Evolutionary conservation across 2,797 vertebrate species (phyloP), one percentile per base, ranked within the genome.

Genomic region (Phalloptychus januarius): DNA sequence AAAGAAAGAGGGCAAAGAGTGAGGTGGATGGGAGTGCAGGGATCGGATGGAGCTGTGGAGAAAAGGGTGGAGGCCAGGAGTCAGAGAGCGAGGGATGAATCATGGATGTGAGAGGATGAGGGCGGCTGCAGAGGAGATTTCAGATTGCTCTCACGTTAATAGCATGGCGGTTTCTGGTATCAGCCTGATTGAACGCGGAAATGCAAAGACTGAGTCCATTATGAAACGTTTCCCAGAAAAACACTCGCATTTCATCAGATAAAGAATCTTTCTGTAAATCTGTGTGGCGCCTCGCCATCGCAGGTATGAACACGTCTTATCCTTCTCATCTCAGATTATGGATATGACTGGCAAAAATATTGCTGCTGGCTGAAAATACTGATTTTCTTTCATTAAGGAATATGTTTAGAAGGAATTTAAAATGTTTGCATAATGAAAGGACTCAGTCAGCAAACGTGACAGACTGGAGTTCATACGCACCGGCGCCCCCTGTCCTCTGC

Each of bases 1-100:
- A 80, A 81, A 89, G 80, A 88, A 84, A 44, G 76, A 88, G 87
- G 77, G 89, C 80, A 88, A 89, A 86, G 91, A 88, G 79, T 75
- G 61, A 86, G 72, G 79, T 88, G 87, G 69, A 85, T 72, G 83
- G 79, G 61, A 84, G 86, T 78, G 85, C n/a, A 78, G 80, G 72
- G 6, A 73, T 7, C 63, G 70, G 77, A 77, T 61, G 72, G 61
- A 50, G 75, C 16, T 31, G 78, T 67, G 36, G 33, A 72, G 74
- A 70, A 78, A 83, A 77, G 28, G 20, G 36, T 44, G 45, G 25
- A 71, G 38, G 15, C 46, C 52, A 18, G 45, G 50, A 72, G 65
- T 50, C 4, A 56, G 63, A 72, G 72, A 78, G 33, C 31, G 73
- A 65, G 58, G 67, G 42, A 71, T 36, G 31, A 45, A 65, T 74